Conservation (phyloP, 2,888 invertebrate genomes). For the Camptogramma bilineatum region DNA sequence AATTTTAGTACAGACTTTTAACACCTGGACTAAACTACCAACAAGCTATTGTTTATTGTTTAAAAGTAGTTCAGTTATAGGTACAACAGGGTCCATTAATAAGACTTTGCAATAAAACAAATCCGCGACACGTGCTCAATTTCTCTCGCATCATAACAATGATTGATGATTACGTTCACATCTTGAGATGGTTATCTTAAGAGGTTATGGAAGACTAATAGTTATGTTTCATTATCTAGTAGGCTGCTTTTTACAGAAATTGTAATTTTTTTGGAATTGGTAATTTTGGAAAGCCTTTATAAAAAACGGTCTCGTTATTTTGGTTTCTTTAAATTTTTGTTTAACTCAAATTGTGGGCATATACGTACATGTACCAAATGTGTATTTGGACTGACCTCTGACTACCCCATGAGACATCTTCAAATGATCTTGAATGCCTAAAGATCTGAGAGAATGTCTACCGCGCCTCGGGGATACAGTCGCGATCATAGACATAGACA, state of each 20-base stretch:
- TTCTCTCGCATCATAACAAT: slow-evolving; percentile 26
- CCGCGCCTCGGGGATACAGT: no score
- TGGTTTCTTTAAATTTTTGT: no score
- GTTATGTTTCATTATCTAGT: background rate
- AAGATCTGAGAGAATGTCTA: no score
- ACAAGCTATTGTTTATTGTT: background rate
- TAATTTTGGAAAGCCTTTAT: no score
- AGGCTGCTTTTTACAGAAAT: no score
- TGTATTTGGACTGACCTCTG: background rate
- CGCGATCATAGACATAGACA: no score
- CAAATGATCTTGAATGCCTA: background rate
- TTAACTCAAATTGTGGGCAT: no score
- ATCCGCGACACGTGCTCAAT: slow-evolving; percentile 17
- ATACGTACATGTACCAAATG: background rate
- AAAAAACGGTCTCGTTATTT: no score
- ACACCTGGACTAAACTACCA: background rate
- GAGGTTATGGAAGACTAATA: slow-evolving; percentile 7
- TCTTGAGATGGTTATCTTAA: background rate
- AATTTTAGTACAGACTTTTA: background rate
- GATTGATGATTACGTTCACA: slow-evolving; percentile 52
- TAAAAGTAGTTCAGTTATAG: slow-evolving; percentile 11
- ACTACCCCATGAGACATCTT: background rate
- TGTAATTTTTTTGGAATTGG: no score
- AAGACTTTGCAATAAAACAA: slow-evolving; percentile 22
- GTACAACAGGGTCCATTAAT: slow-evolving; percentile 6